phyloP scores from a whole-genome alignment of 2,797 vertebrate genomes.

The Pseudomugil tenellus region DNA sequence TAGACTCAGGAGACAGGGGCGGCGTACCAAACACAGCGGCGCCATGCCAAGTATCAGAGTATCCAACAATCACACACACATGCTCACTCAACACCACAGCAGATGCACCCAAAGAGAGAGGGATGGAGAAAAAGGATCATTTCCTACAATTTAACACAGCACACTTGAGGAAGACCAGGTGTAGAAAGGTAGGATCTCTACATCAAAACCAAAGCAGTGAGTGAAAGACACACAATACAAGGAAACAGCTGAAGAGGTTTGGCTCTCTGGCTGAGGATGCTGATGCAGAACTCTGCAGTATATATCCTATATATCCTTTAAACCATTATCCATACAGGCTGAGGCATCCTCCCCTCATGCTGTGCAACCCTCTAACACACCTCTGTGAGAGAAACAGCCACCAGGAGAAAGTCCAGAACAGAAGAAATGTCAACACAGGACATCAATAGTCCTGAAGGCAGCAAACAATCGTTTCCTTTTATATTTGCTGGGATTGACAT shows the following conservation, averaged over 20 bases:
- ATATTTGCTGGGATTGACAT: not conserved
- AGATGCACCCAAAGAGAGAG: conserved; percentile 6
- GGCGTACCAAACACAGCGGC: too few species aligned
- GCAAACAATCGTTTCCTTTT: too few species aligned
- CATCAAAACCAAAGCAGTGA: not conserved
- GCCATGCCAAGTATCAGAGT: too few species aligned
- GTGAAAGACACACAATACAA: conserved; percentile 1
- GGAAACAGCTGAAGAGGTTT: not conserved
- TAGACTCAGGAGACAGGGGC: too few species aligned
- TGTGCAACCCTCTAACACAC: not conserved
- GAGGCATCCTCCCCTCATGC: not conserved
- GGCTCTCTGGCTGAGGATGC: not conserved
- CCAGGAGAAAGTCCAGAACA: conserved; percentile 32
- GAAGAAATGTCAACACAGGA: conserved; percentile 47
- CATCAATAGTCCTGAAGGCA: conserved; percentile 1
- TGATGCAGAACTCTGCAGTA: too few species aligned
- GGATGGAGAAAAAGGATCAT: not conserved
- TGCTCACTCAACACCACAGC: not conserved
- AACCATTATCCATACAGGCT: not conserved
- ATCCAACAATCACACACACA: too few species aligned
- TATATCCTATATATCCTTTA: conserved; percentile 3
- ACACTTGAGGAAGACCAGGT: conserved; percentile 1
- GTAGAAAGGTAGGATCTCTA: conserved; percentile 8
- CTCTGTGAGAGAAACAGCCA: conserved; percentile 14
- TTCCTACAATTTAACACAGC: conserved; percentile 22